Conservation (phyloP, 1,140 invertebrate species). For the Adelges cooleyi region DNA sequence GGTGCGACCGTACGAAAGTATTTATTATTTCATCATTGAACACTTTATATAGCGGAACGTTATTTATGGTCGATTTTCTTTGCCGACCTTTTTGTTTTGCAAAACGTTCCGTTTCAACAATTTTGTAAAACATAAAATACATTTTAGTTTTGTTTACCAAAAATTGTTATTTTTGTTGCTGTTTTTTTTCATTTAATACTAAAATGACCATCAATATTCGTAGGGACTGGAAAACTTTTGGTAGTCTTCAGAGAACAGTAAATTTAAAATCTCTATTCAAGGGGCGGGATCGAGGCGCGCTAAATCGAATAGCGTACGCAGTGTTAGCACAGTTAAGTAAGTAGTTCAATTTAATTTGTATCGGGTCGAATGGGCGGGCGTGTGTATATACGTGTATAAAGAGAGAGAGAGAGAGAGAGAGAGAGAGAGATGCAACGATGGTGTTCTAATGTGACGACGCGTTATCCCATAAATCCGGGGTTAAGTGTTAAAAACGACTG, state of each 20-base stretch:
- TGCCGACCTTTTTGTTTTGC: too few relatives aligned
- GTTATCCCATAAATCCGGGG: conserved; percentile 20
- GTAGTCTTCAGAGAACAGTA: background rate
- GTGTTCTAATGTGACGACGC: conserved; percentile 19
- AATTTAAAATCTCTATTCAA: conserved; percentile 1
- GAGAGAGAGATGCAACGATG: background rate
- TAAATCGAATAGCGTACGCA: background rate
- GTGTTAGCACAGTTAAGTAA: conserved; percentile 16
- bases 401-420: background rate
- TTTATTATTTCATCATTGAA: too few relatives aligned
- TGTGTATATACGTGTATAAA: background rate
- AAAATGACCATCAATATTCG: background rate
- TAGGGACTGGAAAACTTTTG: background rate
- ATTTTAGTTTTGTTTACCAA: too few relatives aligned
- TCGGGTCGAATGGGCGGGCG: conserved; percentile 7
- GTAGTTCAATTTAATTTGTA: conserved; percentile 25
- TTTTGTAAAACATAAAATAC: too few relatives aligned
- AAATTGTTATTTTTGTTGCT: too few relatives aligned
- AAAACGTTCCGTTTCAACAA: too few relatives aligned
- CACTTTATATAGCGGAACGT: too few relatives aligned
- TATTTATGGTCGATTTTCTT: too few relatives aligned
- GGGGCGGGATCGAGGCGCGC: background rate
- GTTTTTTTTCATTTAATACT: too few relatives aligned
- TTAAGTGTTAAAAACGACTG: conserved; percentile 27
- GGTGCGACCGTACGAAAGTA: too few relatives aligned